A percentile compares a stretch with the other conserved stretches of the same genome.
These are phyloP conservation scores for Drosophila lacicola DNA, from an alignment of 2,888 invertebrate genomes.

Conservation along the genomic window DNA sequence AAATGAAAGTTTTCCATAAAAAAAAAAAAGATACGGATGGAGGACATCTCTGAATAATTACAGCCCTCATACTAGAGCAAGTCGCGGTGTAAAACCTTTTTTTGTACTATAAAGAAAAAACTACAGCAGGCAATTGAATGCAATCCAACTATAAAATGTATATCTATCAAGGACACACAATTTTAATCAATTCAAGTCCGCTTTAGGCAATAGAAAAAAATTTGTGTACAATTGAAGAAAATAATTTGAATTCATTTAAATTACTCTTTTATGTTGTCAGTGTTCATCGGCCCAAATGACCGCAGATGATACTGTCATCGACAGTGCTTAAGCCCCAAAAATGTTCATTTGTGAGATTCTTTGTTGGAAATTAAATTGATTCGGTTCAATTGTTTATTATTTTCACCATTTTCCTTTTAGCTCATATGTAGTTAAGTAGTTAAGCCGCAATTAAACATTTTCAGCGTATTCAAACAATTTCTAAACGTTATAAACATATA, in stretches of 20 bases:
- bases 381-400: slow-evolving; percentile 10
- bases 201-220: background rate
- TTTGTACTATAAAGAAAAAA: too few relatives aligned
- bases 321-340: slow-evolving; percentile 19
- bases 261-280: slow-evolving; percentile 1
- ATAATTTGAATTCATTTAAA: slow-evolving; percentile 11
- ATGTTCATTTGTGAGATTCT: slow-evolving; percentile 26
- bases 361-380: slow-evolving; percentile 31
- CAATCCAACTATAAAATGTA: too few relatives aligned
- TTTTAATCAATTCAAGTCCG: background rate
- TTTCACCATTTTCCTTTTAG: background rate
- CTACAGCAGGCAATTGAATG: background rate
- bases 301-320: background rate
- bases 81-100: too few relatives aligned
- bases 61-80: too few relatives aligned
- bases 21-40: too few relatives aligned
- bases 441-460: background rate
- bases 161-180: background rate
- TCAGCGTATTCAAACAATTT: too few relatives aligned
- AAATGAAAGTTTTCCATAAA: too few relatives aligned
- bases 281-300: background rate
- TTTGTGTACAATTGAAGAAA: background rate
- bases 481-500: background rate
- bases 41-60: too few relatives aligned
- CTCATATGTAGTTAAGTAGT: background rate